Evolutionary conservation across 2,797 vertebrate genomes (phyloP).

Genomic region (Gila robusta): DNA sequence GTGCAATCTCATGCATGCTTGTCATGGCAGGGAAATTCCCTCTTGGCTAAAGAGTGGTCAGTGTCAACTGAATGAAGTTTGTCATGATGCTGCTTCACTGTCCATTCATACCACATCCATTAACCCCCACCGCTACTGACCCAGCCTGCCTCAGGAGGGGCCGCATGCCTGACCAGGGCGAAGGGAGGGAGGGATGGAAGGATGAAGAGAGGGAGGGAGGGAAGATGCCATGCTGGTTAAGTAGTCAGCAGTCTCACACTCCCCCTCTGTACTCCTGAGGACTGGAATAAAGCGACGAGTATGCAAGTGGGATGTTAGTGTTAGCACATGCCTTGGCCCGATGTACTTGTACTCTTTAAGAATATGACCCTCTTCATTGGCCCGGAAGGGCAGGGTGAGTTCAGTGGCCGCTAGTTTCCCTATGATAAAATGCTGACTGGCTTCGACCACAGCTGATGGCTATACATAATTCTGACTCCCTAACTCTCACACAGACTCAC

Average conservation of each 20-base stretch:
- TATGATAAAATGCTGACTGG: conserved; percentile 57
- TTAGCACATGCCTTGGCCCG: conserved; percentile 21
- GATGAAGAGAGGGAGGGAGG: conserved; percentile 19
- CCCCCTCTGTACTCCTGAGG: conserved; percentile 71
- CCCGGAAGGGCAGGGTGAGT: conserved; percentile 56
- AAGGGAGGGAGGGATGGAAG: conserved; percentile 24
- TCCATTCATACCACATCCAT: conserved; percentile 66
- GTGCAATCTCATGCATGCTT: conserved; percentile 9
- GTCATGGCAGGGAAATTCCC: conserved; percentile 45
- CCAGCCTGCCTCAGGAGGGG: conserved; percentile 38
- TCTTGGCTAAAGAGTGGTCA: conserved; percentile 27
- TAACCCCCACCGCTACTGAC: conserved; percentile 38
- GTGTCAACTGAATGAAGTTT: conserved; percentile 36
- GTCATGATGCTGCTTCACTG: conserved; percentile 56
- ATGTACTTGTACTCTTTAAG: conserved; percentile 54
- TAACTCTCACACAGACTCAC: conserved; percentile 21
- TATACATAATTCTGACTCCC: conserved; percentile 22
- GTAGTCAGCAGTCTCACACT: conserved; percentile 58
- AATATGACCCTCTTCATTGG: conserved; percentile 57
- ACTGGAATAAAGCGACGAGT: conserved; percentile 77
- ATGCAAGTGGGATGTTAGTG: conserved; percentile 67
- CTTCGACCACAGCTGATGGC: conserved; percentile 44
- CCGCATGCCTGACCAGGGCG: conserved; percentile 40
- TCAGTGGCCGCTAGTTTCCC: conserved; percentile 58
- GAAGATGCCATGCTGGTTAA: conserved; percentile 52